Evolutionary conservation across 2,113 vertebrate species (phyloP).

Genomic region (Petroica traversi): DNA sequence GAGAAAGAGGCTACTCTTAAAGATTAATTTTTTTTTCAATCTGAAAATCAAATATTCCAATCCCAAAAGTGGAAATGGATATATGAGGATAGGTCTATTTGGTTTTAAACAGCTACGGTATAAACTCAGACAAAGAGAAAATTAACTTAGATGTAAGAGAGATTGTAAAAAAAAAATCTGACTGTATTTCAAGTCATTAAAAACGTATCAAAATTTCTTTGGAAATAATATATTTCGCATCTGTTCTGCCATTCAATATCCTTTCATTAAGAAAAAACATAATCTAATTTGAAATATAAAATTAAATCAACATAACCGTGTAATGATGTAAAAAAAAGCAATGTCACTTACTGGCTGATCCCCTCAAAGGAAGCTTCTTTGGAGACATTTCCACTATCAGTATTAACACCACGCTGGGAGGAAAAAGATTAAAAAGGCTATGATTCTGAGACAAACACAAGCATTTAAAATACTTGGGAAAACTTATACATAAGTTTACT

Average conservation of each 20-base stretch:
- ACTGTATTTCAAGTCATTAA: not conserved
- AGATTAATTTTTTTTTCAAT: not conserved
- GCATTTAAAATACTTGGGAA: not conserved
- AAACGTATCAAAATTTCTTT: not conserved
- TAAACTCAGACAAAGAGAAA: not conserved
- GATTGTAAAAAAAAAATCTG: fast-evolving
- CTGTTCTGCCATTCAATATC: not conserved
- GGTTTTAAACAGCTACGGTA: not conserved
- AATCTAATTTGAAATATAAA: not conserved
- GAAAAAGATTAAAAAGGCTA: not conserved
- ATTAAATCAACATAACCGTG: not conserved
- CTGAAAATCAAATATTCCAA: not conserved
- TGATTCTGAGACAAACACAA: not conserved
- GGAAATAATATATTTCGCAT: not conserved
- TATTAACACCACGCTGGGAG: slow-evolving; percentile 86
- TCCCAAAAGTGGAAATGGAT: not conserved
- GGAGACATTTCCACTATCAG: slow-evolving; percentile 86
- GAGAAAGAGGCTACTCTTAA: not conserved
- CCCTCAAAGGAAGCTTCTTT: slow-evolving; percentile 92
- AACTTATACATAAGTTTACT: not conserved
- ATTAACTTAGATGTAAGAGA: not conserved
- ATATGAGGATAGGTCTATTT: not conserved
- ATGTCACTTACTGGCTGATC: slow-evolving; percentile 87
- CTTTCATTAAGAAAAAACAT: not conserved
- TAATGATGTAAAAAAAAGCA: not conserved